phyloP scores from a whole-genome alignment of 2,888 invertebrate species.

The Chrysodeixis includens region DNA sequence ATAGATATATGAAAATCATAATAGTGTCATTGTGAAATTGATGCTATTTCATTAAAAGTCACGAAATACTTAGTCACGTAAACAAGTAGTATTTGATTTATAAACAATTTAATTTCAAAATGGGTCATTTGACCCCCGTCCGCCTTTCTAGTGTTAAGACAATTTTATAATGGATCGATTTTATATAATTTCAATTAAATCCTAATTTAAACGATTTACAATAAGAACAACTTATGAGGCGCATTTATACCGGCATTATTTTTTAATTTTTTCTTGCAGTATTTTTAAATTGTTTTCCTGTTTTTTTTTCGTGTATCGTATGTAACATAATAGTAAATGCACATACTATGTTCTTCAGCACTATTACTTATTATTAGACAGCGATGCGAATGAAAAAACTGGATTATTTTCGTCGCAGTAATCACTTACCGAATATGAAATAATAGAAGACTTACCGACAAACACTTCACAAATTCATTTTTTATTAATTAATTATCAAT shows the following conservation, averaged over 20 bases:
- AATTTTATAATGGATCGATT: too few relatives aligned
- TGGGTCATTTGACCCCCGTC: too few relatives aligned
- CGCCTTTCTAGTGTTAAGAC: too few relatives aligned
- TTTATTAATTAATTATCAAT: neutral
- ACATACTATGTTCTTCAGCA: neutral
- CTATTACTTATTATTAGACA: slow-evolving; percentile 4
- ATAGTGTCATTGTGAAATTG: too few relatives aligned
- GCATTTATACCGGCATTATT: neutral
- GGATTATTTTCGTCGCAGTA: slow-evolving; percentile 23
- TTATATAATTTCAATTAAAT: too few relatives aligned
- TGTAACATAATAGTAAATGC: neutral
- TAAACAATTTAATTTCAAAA: too few relatives aligned
- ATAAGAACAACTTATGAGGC: neutral
- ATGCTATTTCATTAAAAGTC: too few relatives aligned
- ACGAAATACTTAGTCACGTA: too few relatives aligned
- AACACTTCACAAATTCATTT: slow-evolving; percentile 36
- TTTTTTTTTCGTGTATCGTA: neutral
- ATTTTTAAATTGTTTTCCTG: neutral
- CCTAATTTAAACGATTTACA: neutral
- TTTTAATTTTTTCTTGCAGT: neutral
- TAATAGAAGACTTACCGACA: slow-evolving; percentile 29
- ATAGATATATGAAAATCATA: too few relatives aligned
- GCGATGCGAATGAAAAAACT: neutral
- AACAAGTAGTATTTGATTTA: too few relatives aligned
- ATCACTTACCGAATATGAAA: slow-evolving; percentile 8